These are phyloP conservation scores for Otolemur crassicaudatus DNA, from an alignment of 2,797 vertebrate genomes.

Conservation along the genomic window DNA sequence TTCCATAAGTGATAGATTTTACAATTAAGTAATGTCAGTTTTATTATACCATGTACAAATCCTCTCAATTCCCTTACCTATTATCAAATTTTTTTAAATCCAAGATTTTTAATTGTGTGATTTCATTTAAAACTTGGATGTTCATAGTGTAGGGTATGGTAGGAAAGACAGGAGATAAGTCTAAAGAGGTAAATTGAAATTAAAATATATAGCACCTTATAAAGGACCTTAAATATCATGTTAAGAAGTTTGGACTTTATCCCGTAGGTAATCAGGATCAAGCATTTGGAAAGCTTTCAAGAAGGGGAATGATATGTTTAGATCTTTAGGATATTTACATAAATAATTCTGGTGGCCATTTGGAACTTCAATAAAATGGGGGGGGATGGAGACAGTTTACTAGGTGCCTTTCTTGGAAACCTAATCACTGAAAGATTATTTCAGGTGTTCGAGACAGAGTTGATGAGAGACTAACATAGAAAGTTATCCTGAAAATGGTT, in stretches of 20 bases:
- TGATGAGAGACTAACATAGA: background rate
- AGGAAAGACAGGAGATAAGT: background rate
- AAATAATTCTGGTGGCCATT: background rate
- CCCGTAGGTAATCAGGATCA: background rate
- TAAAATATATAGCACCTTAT: background rate
- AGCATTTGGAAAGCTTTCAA: background rate
- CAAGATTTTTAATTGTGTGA: background rate
- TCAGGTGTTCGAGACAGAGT: background rate
- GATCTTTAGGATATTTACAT: background rate
- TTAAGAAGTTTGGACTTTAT: background rate
- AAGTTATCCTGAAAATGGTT: background rate
- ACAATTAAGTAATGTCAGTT: background rate
- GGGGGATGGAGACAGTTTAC: background rate
- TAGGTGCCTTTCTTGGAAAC: background rate
- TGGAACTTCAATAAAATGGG: background rate
- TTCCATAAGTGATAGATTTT: background rate
- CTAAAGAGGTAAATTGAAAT: conserved; percentile 9
- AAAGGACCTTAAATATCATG: background rate
- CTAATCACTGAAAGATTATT: background rate
- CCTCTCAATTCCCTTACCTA: background rate
- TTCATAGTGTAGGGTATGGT: background rate
- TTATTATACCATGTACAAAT: conserved; percentile 5
- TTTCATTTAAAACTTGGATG: background rate
- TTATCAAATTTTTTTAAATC: background rate
- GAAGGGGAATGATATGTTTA: background rate